Base-by-base conservation (phyloP, 1,140 invertebrate species). In the Colletes latitarsis region DNA sequence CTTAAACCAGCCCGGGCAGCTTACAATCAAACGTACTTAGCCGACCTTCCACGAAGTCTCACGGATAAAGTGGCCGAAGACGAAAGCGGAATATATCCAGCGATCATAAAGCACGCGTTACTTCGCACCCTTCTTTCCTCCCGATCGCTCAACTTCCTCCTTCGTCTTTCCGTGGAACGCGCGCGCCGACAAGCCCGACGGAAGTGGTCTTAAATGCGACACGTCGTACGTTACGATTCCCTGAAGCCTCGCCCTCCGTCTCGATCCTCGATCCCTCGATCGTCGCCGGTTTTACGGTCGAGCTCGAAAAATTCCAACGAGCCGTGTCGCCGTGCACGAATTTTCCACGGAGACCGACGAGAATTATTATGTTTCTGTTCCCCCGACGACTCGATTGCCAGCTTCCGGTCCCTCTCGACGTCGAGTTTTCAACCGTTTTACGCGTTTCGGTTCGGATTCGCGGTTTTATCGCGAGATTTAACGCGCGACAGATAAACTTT, bases 11-110 rank as follows among this genome's bases (percentile, higher is more conserved):
- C 12, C 78, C 73, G 77, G 88, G 88, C 89, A 89, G 90, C 91
- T 93, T 93, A 93, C 92, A 93, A 93, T 93, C 91, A 92, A 93
- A 93, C 88, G 89, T 93, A 93, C 92, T 93, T 92, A 93, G 91
- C 83, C 68, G 62, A 64, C 70, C 60, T 82, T 77, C 76, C 69
- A 57, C 74, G 41, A 2, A 57, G 71, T 58, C 78, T 82, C 69
- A 21, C 83, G 87, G 81, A 89, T 90, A 91, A 90, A 91, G 88
- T 88, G 84, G 82, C 57, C 62, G 52, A 74, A 82, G 78, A 87
- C 86, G 89, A 89, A 91, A 91, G 90, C 91, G 90, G 91, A 92
- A 92, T 91, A 91, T 91, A 90, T 90, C 78, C 62, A 55, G 60
- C 57, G 85, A 79, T 76, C 84, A 82, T 86, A 86, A 82, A 83